phyloP scores from a whole-genome alignment of 1,140 invertebrate species.

The Leucophenga varia region DNA sequence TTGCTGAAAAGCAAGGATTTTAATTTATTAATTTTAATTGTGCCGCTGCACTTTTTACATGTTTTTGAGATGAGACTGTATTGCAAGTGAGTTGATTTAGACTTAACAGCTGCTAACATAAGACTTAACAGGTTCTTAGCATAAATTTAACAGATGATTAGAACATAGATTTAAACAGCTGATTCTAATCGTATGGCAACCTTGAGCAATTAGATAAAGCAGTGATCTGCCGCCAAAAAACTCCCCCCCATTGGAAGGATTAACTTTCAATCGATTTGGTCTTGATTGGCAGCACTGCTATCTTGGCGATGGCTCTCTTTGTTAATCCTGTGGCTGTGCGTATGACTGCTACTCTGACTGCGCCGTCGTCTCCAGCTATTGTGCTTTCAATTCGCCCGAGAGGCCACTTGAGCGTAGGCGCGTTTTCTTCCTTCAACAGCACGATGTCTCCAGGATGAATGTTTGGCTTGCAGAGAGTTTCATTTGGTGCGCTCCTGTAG shows the following conservation, averaged over 20 bases:
- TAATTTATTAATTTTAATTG: no score
- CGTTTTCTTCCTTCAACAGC: conserved; percentile 23
- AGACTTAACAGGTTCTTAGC: no score
- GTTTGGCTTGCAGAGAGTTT: not conserved
- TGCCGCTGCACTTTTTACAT: no score
- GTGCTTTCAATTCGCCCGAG: conserved; percentile 15
- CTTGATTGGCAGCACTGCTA: not conserved
- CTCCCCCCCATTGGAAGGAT: not conserved
- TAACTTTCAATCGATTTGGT: not conserved
- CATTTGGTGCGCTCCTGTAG: not conserved
- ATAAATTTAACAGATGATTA: no score
- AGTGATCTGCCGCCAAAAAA: no score
- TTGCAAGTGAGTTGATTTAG: no score
- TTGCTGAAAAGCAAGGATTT: no score
- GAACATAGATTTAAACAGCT: no score
- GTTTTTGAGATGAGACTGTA: no score
- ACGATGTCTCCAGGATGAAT: conserved; percentile 17
- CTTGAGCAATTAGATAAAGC: no score
- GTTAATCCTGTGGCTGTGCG: not conserved
- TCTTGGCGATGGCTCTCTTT: not conserved
- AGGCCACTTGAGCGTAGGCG: conserved; percentile 15
- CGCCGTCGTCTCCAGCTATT: not conserved
- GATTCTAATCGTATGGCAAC: no score
- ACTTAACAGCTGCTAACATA: no score
- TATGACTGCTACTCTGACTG: not conserved